These are phyloP conservation scores for Agrilus planipennis DNA, from an alignment of 1,140 invertebrate species.

Conservation along the genomic window DNA sequence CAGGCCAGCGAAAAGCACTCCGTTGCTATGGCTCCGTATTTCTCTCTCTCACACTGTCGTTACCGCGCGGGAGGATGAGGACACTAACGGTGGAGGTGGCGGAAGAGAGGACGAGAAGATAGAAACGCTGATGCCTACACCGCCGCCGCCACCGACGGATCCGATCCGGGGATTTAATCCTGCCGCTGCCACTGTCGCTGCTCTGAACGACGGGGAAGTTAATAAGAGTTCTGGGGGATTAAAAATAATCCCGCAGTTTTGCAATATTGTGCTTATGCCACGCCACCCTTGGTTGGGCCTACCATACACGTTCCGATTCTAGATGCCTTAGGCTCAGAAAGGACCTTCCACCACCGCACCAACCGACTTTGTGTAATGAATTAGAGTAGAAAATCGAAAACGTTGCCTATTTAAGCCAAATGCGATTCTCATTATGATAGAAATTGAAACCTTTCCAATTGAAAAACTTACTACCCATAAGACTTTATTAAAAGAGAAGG, in stretches of 20 bases:
- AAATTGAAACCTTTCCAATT: too few species aligned
- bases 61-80: conserved; percentile 13
- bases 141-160: conserved; percentile 3
- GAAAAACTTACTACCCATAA: too few species aligned
- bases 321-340: too few species aligned
- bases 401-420: too few species aligned
- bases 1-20: conserved; percentile 32
- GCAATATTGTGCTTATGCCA: conserved; percentile 33
- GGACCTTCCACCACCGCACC: too few species aligned
- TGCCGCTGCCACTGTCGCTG: conserved; percentile 28
- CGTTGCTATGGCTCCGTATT: conserved; percentile 33
- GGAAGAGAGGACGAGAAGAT: conserved; percentile 7
- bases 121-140: conserved; percentile 5
- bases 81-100: conserved; percentile 4
- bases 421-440: too few species aligned
- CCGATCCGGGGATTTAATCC: conserved; percentile 33
- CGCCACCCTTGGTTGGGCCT: too few species aligned
- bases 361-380: too few species aligned
- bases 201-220: conserved; percentile 31
- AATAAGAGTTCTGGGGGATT: conserved; percentile 36
- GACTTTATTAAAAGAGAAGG: too few species aligned
- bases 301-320: too few species aligned
- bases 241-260: conserved; percentile 36
- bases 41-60: too few species aligned
- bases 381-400: too few species aligned